Base-by-base conservation (phyloP, 2,888 invertebrate genomes). In the Seira musarum region DNA sequence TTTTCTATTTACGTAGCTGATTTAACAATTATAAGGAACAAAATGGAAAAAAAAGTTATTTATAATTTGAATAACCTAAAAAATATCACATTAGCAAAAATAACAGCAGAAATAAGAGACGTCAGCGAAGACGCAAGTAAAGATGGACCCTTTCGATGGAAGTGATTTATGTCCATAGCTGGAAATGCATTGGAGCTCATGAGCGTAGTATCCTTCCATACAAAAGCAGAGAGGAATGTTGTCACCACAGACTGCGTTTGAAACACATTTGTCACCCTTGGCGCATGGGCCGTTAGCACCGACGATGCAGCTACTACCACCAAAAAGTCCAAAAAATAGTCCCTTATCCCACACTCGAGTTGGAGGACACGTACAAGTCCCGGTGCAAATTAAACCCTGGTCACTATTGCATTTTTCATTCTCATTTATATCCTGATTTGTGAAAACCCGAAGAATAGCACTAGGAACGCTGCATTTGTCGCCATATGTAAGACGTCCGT, bases 301-400 rank as follows among this genome's bases (percentile, higher is more conserved):
- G 17, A 72, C 72, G 1, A 72, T 49, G 13, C 79, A 79, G 2
- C 35, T 49, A 1, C 72, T 63, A 5, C 40, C 35, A 49, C 72
- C 72, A 17, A 79, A 68, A n/a, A 79, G 10, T 19, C 72, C 72
- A 8, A 67, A 72, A 22, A 71, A n/a, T 0, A 19, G 24, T 1
- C 77, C 77, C 2, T 46, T 65, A 10, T 79, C 70, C 79, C 79
- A 79, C 13, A 72, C 72, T 30, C 79, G n/a, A 13, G 79, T 79
- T 30, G 79, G 79, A 1, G 72, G 63, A 30, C 79, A 79, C 0
- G 72, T 57, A 35, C 79, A 79, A 13, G 72, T 72, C 49, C 67
- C 66, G 1, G 79, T 72, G 35, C 79, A 79, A 1, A 79, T 67
- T 2, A 79, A 35, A 2, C 68, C 79, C 13, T 67, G n/a, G 13